Evolutionary conservation across 2,113 vertebrate species (phyloP).

Genomic region (Mirza zaza): DNA sequence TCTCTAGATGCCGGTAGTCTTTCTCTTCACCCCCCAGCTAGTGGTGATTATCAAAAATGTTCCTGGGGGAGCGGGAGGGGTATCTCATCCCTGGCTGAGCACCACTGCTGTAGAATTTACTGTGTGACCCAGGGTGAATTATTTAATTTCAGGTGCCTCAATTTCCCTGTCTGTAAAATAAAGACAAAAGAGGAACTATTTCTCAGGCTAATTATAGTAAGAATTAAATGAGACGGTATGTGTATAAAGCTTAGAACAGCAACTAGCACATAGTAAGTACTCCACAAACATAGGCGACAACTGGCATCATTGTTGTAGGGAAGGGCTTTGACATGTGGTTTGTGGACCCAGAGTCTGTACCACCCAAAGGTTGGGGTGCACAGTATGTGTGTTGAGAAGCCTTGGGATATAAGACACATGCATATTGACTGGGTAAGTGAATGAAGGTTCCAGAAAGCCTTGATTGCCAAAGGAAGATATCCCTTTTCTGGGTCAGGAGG

Average conservation of each 20-base stretch:
- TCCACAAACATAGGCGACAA: background rate
- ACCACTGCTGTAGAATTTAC: background rate
- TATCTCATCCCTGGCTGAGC: background rate
- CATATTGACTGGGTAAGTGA: background rate
- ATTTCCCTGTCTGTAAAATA: background rate
- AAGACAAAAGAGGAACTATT: background rate
- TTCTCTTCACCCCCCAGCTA: no score
- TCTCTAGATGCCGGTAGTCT: background rate
- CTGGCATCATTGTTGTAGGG: background rate
- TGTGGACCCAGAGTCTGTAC: background rate
- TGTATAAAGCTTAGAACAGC: background rate
- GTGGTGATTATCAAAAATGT: background rate
- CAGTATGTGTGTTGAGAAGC: rapidly evolving
- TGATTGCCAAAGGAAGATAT: background rate
- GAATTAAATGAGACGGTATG: background rate
- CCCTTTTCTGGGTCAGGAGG: background rate
- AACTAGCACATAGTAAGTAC: no score
- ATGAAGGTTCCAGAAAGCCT: background rate
- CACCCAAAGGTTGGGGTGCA: background rate
- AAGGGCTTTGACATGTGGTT: background rate
- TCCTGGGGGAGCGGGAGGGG: rapidly evolving
- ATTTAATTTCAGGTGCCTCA: background rate
- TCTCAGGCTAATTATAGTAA: background rate
- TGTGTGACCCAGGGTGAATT: background rate
- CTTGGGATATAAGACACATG: background rate